phyloP scores from a whole-genome alignment of 2,797 vertebrate species.

The Esox lucius region DNA sequence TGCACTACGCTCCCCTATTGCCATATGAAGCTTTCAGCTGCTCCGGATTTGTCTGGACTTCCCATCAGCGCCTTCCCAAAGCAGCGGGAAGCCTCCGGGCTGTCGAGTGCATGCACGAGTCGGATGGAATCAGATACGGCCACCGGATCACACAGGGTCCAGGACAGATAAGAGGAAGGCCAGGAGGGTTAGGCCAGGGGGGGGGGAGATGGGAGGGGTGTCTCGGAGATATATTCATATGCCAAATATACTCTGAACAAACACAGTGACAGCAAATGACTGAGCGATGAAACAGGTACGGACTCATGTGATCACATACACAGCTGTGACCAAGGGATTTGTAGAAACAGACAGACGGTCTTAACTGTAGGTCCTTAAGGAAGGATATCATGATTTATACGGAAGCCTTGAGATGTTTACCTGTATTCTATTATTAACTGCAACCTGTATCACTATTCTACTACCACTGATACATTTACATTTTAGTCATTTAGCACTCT shows the following conservation, averaged over 20 bases:
- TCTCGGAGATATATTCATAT: not conserved
- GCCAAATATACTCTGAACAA: slow-evolving; percentile 1
- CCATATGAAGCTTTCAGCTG: slow-evolving; percentile 38
- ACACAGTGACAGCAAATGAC: slow-evolving; percentile 3
- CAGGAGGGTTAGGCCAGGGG: slow-evolving; percentile 7
- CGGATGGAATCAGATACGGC: slow-evolving; percentile 55
- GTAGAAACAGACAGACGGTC: not conserved
- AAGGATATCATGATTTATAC: not conserved
- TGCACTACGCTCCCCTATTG: not conserved
- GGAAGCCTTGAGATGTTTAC: not conserved
- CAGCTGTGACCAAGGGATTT: not conserved
- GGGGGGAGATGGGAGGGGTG: slow-evolving; percentile 1
- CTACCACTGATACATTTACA: not conserved
- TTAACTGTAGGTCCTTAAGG: not conserved
- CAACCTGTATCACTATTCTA: not conserved
- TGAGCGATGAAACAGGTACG: not conserved
- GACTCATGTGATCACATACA: not conserved
- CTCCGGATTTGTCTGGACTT: slow-evolving; percentile 54
- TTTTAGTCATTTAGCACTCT: too few relatives aligned
- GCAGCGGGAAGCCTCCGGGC: slow-evolving; percentile 48
- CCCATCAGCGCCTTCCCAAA: slow-evolving; percentile 56
- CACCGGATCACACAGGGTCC: slow-evolving; percentile 42
- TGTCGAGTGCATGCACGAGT: slow-evolving; percentile 29
- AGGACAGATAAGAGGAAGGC: slow-evolving; percentile 36
- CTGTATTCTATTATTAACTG: not conserved